Evolutionary conservation across 2,888 invertebrate genomes (phyloP).

Genomic region (Zhengitettix transpicula): DNA sequence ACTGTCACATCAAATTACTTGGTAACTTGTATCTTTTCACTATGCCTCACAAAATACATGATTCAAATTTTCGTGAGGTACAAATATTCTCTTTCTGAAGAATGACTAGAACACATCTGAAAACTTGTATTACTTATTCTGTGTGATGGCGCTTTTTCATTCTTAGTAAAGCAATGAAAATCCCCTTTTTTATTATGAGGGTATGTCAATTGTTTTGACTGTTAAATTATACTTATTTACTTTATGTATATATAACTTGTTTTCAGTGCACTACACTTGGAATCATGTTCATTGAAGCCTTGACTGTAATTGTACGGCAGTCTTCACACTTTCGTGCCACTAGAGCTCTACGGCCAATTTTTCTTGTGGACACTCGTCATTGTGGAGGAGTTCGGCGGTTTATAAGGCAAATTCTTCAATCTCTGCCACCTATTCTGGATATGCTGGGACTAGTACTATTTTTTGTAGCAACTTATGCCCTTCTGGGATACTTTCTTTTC

Average conservation of each 20-base stretch:
- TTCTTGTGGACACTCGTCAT: constrained; percentile 70
- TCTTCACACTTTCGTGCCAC: constrained; percentile 75
- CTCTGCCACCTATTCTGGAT: constrained; percentile 72
- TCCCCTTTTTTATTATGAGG: no score
- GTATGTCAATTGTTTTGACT: no score
- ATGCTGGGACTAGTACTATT: constrained; percentile 73
- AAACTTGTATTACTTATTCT: no score
- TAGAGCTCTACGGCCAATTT: constrained; percentile 73
- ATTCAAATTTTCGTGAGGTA: no score
- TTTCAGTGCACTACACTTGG: constrained; percentile 52
- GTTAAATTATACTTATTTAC: no score
- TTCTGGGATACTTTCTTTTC: constrained; percentile 70
- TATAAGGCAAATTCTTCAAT: constrained; percentile 55
- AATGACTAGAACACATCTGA: no score
- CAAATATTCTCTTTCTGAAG: background rate
- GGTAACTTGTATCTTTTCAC: no score
- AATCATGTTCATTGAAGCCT: constrained; percentile 70
- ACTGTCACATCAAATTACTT: no score
- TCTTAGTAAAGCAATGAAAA: no score
- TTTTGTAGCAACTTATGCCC: constrained; percentile 66
- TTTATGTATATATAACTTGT: constrained; percentile 3
- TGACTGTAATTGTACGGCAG: constrained; percentile 62
- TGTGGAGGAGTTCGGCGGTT: constrained; percentile 53
- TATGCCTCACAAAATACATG: no score
- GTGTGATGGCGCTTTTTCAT: no score